These are phyloP conservation scores for Sebastes nivosus DNA, from an alignment of 2,797 vertebrate genomes.

Conservation along the genomic window DNA sequence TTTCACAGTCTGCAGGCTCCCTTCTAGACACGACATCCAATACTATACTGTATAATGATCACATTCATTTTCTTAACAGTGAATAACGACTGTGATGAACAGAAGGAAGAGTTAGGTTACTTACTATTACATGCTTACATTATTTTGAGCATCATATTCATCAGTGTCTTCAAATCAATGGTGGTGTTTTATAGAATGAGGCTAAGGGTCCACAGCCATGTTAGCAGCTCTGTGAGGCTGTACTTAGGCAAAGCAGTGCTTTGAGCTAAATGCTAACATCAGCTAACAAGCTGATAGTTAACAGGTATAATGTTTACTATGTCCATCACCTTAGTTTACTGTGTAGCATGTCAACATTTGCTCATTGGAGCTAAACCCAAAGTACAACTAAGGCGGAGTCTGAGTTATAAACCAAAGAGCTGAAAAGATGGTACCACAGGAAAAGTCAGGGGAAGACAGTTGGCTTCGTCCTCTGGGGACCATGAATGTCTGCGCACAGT, in stretches of 20 bases:
- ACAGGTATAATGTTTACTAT: background rate
- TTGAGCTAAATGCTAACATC: background rate
- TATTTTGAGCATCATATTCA: background rate
- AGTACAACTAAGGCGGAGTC: background rate
- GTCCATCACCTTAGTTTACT: background rate
- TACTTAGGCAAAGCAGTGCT: background rate
- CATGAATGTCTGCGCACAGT: background rate
- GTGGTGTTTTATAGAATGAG: background rate
- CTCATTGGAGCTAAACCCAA: background rate
- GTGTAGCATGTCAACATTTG: background rate
- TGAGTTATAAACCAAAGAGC: background rate
- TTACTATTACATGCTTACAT: background rate
- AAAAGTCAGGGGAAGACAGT: background rate
- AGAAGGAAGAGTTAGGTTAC: background rate
- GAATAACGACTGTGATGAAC: background rate
- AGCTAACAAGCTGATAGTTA: background rate
- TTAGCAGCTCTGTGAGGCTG: background rate
- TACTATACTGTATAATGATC: background rate
- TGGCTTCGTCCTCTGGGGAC: background rate
- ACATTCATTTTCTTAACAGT: background rate
- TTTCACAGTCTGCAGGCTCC: background rate
- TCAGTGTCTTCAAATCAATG: background rate
- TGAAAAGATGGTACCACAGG: background rate
- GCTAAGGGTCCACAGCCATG: background rate
- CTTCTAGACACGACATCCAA: background rate